Base-by-base conservation (phyloP, 1,140 invertebrate genomes). In the Megalopta genalis region DNA sequence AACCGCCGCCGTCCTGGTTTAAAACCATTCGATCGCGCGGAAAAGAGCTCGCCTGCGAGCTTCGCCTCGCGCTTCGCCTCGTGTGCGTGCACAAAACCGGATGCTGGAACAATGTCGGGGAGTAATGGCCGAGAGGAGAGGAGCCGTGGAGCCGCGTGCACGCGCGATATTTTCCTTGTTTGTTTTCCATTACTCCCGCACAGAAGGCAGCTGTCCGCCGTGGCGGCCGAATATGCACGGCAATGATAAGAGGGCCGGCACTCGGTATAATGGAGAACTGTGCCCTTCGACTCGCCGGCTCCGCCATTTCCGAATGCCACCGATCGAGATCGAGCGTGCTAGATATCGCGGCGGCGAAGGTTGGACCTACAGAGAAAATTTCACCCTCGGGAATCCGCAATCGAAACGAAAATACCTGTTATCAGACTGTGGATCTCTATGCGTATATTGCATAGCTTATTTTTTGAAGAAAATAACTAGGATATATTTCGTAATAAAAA, bases 181-280 rank as follows among this genome's bases (percentile, higher is more conserved):
- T 90, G 87, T 89, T 89, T 90, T 90, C 86, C 89, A 90, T 90
- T 90, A 88, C 86, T 83, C 77, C 77, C 77, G 81, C 49, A 21
- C 65, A 64, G 67, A 62, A 77, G 74, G 81, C 80, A 76, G 77
- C 67, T 60, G 81, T 71, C 78, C 79, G 76, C 65, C 69, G n/a
- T n/a, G 14, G 37, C 62, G 63, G 59, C 54, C 81, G 86, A 88
- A 87, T 87, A 87, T 78, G 83, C 76, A 68, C 75, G 77, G 81
- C 84, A 85, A 89, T 88, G 88, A 90, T 90, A 90, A 90, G 89
- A 80, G 46, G 52, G 80, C 81, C 81, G 84, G 49, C 82, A 85
- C 83, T 86, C 71, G 83, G 64, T 87, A 76, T 88, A 88, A 89
- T 89, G 88, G 88, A 88, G 88, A 90, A 88, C 87, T 89, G 82